Percentiles rank a stretch among this genome's conserved stretches.
Conservation (phyloP, 2,797 vertebrate species). For the Chelidonichthys spinosus region DNA sequence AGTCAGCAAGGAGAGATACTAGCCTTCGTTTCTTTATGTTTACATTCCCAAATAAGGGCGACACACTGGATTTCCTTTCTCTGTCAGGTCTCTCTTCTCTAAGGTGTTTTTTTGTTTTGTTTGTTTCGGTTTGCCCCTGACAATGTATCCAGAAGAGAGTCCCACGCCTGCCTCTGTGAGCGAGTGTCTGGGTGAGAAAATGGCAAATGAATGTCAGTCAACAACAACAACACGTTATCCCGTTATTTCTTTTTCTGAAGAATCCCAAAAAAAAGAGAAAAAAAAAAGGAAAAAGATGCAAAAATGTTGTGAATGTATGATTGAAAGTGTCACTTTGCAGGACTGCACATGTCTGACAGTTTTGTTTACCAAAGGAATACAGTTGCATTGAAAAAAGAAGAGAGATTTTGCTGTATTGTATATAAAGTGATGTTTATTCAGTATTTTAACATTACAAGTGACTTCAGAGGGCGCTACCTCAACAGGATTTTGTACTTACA, state of each 20-base stretch:
- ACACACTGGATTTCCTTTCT: slow-evolving; percentile 84
- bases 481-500: slow-evolving; percentile 89
- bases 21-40: slow-evolving; percentile 78
- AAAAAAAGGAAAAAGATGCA: slow-evolving; percentile 71
- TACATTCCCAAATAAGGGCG: slow-evolving; percentile 84
- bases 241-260: slow-evolving; percentile 68
- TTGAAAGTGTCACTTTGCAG: slow-evolving; percentile 81
- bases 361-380: slow-evolving; percentile 89
- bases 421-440: slow-evolving; percentile 87
- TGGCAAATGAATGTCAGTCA: slow-evolving; percentile 83
- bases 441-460: slow-evolving; percentile 89
- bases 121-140: slow-evolving; percentile 46
- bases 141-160: slow-evolving; percentile 58
- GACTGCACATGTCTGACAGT: slow-evolving; percentile 87
- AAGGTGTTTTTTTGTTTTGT: slow-evolving; percentile 31
- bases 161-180: slow-evolving; percentile 51
- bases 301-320: slow-evolving; percentile 87
- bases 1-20: slow-evolving; percentile 64
- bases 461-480: slow-evolving; percentile 90
- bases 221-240: slow-evolving; percentile 67
- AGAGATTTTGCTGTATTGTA: slow-evolving; percentile 87
- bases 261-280: slow-evolving; percentile 69
- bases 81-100: slow-evolving; percentile 60
- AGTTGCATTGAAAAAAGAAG: slow-evolving; percentile 82
- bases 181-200: slow-evolving; percentile 18